Base-by-base conservation (phyloP, 2,113 vertebrate genomes). In the Halcyon malimbica region DNA sequence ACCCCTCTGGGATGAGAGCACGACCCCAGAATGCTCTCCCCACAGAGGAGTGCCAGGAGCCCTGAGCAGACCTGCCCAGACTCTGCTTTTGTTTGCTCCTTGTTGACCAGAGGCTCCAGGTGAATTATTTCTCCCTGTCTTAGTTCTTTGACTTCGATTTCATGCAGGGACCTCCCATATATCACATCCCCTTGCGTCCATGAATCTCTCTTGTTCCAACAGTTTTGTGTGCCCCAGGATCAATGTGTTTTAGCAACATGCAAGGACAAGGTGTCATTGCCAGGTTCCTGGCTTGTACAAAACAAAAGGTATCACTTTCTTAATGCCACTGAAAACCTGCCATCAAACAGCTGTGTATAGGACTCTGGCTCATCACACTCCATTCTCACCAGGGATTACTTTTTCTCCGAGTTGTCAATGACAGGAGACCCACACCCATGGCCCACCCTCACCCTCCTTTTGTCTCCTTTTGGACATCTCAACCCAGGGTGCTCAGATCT, bases 181-280 rank as follows among this genome's bases (percentile, higher is more conserved):
- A 96, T 94, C 95, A 95, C 90, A 90, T 54, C 87, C 59, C 23
- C 54, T 70, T 87, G 85, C 0, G 23, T 82, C 78, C 85, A 87
- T 96, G 91, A 96, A 97, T 97, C 95, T 93, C 84, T 90, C 87
- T 71, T 1, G 17, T 92, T 94, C 90, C 64, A 95, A 93, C 70
- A 85, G 62, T 90, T 93, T 50, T 82, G 91, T 42, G 69, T 88
- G 91, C 67, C 84, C 89, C 7, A 19, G 59, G 85, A 96, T 97
- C 95, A 84, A 97, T 96, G 96, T 87, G 96, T 97, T 96, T 96
- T 86, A 94, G 89, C 83, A 87, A 83, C 74, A 68, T 48, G 67
- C 95, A 97, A 97, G 96, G 96, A 96, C 96, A 91, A 5, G 0
- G 57, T 94, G 96, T 96, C 96, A 95, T 96, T 97, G 95, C 77